Conservation (phyloP, 2,888 invertebrate species). For the Patella caerulea region DNA sequence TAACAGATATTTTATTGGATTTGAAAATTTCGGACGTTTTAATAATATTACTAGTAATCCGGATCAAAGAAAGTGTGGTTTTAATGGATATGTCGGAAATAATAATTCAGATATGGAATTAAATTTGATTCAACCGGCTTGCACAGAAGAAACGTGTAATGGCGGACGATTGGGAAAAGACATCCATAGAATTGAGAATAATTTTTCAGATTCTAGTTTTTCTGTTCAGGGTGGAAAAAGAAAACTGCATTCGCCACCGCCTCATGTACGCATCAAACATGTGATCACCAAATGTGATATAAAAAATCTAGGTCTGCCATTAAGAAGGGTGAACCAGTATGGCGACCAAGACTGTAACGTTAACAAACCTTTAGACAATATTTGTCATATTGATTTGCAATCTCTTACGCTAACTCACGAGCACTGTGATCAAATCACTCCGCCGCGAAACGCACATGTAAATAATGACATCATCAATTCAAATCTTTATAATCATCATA, state of each 20-base stretch:
- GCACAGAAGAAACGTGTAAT: background rate
- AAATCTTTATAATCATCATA: background rate
- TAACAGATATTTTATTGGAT: background rate
- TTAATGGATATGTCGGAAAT: too few relatives aligned
- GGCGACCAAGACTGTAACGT: background rate
- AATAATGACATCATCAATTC: background rate
- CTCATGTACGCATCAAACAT: conserved; percentile 1
- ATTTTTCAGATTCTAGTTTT: background rate
- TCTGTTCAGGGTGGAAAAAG: background rate
- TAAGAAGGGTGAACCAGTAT: background rate
- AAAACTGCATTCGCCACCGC: background rate
- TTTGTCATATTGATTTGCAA: background rate
- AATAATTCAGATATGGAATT: background rate
- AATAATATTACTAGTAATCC: background rate
- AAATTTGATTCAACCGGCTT: background rate
- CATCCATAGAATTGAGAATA: background rate
- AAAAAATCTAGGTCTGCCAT: background rate
- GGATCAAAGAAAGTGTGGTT: background rate
- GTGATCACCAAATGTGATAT: background rate
- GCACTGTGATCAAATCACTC: background rate
- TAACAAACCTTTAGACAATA: background rate
- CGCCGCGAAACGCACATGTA: background rate
- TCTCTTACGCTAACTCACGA: background rate
- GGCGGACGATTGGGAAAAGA: background rate
- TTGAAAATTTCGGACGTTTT: background rate